Evolutionary conservation across 2,888 invertebrate genomes (phyloP), one percentile per base, ranked within the genome.

Genomic region (Machimus atricapillus): DNA sequence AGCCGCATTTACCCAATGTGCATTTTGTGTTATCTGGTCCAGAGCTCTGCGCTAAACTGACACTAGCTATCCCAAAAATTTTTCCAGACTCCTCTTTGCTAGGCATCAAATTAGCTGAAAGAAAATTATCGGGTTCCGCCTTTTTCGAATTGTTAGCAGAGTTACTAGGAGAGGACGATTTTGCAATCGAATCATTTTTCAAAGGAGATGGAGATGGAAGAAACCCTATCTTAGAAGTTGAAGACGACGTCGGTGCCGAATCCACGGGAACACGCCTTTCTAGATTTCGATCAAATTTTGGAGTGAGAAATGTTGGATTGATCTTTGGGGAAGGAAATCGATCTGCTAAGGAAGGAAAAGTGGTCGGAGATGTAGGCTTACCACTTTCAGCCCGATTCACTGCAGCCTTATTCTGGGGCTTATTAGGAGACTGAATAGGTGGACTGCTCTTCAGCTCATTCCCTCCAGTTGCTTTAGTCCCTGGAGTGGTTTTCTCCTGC

Each of bases 31-130:
- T 93, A 88, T 92, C 92, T 5, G 92, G 92, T 0, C 93, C 93
- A 1, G 93, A 92, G 87, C 93, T 93, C 89, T 93, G 93, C 0
- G 93, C 93, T 74, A 93, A 87, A 85, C 92, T 93, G 0, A 93
- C 93, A 89, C 93, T 93, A 37, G 93, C 93, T 87, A 93, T 93
- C 27, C 93, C 93, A 90, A 93, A 93, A 40, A 93, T 93, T 90
- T 93, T 93, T 2, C 92, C 92, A 0, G 93, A 93, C 81, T 93
- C 93, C 88, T 93, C 93, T 88, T 92, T 92, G 89, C 93, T 93
- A 16, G 93, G 93, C 91, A 93, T 92, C 2, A 93, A 89, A 85
- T 92, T 93, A 9, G 92, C 92, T 0, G 92, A 91, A 76, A 92
- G 87, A 31, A 92, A 91, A 87, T 91, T 91, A 90, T 92, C 92